Base-by-base conservation (phyloP, 2,888 invertebrate species). In the Lochmaea capreae region DNA sequence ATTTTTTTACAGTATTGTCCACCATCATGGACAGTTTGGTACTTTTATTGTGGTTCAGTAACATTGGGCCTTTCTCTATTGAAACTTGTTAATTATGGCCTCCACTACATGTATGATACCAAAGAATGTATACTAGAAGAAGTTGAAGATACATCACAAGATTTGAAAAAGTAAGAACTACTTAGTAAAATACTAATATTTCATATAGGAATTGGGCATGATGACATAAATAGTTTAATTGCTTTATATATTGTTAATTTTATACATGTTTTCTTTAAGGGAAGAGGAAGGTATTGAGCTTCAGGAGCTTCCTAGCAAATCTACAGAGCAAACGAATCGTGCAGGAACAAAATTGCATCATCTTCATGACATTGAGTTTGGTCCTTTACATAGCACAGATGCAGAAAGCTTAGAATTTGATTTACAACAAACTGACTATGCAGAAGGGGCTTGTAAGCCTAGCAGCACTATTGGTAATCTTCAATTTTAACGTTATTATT, bases 81-180 rank as follows among this genome's bases (percentile, higher is more conserved):
- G 76, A 99, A 99, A 89, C 88, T 95, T 75, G 88, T 95, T 80
- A 98, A 98, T 89, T 94, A 94, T 88, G 93, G 94, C 61, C 90
- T 98, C 75, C 98, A 98, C 88, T 93, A 94, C 81, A 93, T 98
- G 89, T 98, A 97, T 87, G 98, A 98, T 88, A 96, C 96, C 14
- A 94, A 94, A n/a, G 97, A 97, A 87, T 93, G 94, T 85, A 90
- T 94, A 71, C 84, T 86, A 67, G 87, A 87, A 77, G 86, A 86
- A 77, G 79, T 86, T 52, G 85, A 86, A 49, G 86, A 86, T 71
- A 83, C 83, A 61, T 85, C 85, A 84, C 81, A 78, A 72, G 83
- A 79, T 83, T 87, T 73, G 86, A 89, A 84, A 88, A 86, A 83
- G 89, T 89, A 81, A 86, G 54, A 26, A 49, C 26, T 61, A 14